Base-by-base conservation (phyloP, 2,888 invertebrate species). In the Leptinotarsa tumamoca region DNA sequence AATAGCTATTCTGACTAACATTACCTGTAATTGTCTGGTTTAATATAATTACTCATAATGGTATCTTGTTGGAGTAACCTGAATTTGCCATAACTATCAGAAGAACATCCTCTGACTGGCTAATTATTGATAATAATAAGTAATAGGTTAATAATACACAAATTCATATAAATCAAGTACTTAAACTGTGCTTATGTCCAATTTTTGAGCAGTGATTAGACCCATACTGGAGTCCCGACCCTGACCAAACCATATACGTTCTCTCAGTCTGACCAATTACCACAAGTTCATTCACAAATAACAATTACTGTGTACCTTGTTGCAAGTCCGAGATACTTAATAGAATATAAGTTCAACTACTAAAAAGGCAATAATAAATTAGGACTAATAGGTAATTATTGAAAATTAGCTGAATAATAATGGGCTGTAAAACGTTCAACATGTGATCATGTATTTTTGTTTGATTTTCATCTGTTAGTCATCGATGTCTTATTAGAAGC, bases 361-460 rank as follows among this genome's bases (percentile, higher is more conserved):
- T 73, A 73, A 78, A 75, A 78, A 78, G 78, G 75, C 72, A 78
- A 76, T 75, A 73, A 78, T 78, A 73, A 78, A 78, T 78, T 78
- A 76, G 72, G 54, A 68, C 72, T 75, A 72, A 75, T 75, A 56
- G 75, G 72, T 76, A 74, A 78, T 78, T 73, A 78, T 76, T 76
- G 75, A 76, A 78, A 76, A 78, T 76, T 73, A 78, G 75, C 76
- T 71, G 78, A 76, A 71, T 78, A 78, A 78, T 76, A 63, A 70
- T 56, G 56, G 68, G 71, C 67, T 73, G 72, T 71, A 71, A 71
- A 71, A 73, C 73, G 56, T 67, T 70, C 61, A 71, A 68, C 71
- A 50, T 76, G 66, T 76, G 68, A 76, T 76, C 73, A 76, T 61
- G 68, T 68, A 75, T 72, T 75, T 75, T 75, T 72, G 75, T 72